Conservation (phyloP, 2,888 invertebrate genomes). For the Leucophenga montana region DNA sequence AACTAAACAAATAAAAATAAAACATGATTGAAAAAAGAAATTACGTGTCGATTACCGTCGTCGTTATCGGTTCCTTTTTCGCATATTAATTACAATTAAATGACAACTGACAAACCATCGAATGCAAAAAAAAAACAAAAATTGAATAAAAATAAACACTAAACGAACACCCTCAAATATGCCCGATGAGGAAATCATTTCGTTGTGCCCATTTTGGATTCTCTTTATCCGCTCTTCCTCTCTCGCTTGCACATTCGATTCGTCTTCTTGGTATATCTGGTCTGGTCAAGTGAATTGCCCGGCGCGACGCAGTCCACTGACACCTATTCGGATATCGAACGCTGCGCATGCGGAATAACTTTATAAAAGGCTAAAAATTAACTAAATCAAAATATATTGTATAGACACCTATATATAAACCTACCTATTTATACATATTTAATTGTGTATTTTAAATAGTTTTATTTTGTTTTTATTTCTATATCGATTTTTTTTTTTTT, state of each 20-base stretch:
- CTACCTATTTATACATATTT: too few species aligned
- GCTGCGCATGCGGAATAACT: slow-evolving; percentile 3
- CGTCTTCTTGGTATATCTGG: not conserved
- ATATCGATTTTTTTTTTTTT: slow-evolving; percentile 4
- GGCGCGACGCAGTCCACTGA: slow-evolving; percentile 19
- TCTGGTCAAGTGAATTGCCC: slow-evolving; percentile 12
- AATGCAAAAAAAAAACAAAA: not conserved
- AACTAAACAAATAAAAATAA: not conserved
- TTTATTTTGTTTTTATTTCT: too few species aligned
- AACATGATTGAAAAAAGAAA: not conserved
- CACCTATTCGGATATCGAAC: slow-evolving; percentile 6
- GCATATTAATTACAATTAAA: slow-evolving; percentile 20
- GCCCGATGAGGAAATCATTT: slow-evolving; percentile 23
- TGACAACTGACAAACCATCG: not conserved
- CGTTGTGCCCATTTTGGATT: slow-evolving; percentile 17
- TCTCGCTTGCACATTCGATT: not conserved
- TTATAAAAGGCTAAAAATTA: too few species aligned
- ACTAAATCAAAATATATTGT: too few species aligned
- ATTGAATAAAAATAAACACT: slow-evolving; percentile 1
- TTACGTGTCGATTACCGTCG: slow-evolving; percentile 7
- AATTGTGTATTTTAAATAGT: too few species aligned
- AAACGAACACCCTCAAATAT: slow-evolving; percentile 13
- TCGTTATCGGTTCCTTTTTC: not conserved
- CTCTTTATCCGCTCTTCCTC: not conserved
- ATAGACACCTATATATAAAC: too few species aligned